Evolutionary conservation across 1,140 invertebrate genomes (phyloP).

Genomic region (Calliopsis andreniformis): DNA sequence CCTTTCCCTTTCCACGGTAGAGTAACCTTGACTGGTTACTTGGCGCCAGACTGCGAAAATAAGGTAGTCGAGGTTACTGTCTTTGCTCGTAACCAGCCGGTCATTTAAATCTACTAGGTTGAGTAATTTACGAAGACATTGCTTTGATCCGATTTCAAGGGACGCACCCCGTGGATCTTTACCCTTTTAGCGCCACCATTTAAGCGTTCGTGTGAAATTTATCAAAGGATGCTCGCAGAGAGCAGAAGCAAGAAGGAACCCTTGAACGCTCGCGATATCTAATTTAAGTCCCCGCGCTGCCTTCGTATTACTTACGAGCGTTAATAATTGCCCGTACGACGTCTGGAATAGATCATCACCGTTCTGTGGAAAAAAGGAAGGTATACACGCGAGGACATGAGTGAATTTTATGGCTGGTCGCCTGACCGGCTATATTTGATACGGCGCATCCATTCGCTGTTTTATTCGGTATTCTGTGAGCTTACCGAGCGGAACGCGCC

Average conservation of each 20-base stretch:
- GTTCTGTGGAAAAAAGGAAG: neutral
- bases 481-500: neutral
- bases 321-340: constrained; percentile 20
- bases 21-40: constrained; percentile 54
- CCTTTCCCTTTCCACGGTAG: constrained; percentile 31
- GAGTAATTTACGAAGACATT: constrained; percentile 49
- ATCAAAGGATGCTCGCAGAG: constrained; percentile 22
- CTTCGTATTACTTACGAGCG: constrained; percentile 13
- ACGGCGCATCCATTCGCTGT: neutral
- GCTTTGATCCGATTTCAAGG: constrained; percentile 45
- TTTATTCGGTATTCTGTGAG: neutral
- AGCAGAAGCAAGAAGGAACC: neutral
- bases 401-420: neutral
- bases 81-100: constrained; percentile 4
- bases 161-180: constrained; percentile 10
- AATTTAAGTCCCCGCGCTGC: constrained; percentile 18
- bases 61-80: constrained; percentile 14
- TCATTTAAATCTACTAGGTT: constrained; percentile 35
- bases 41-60: constrained; percentile 40
- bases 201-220: constrained; percentile 34
- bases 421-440: constrained; percentile 8
- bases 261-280: constrained; percentile 1
- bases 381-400: neutral
- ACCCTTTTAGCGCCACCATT: constrained; percentile 46
- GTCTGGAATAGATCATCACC: neutral